A percentile compares a stretch with the other conserved stretches of the same genome.
Conservation (phyloP, 2,797 vertebrate genomes). For the Macropodus opercularis region DNA sequence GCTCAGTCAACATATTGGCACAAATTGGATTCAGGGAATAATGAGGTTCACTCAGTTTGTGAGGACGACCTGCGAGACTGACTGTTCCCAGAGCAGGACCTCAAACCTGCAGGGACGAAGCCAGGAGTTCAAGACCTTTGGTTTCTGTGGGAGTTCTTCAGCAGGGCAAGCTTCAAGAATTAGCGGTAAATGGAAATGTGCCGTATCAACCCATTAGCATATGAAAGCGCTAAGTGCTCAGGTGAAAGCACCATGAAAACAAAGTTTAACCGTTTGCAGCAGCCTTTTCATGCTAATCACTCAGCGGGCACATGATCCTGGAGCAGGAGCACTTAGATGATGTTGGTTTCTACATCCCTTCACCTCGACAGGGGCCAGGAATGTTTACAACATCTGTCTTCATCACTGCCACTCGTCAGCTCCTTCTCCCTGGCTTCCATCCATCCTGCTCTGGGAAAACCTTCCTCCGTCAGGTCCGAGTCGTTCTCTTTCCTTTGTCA, state of each 20-base stretch:
- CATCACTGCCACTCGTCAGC: conserved; percentile 28
- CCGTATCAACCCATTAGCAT: conserved; percentile 16
- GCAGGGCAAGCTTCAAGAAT: not conserved
- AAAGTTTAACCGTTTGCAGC: conserved; percentile 12
- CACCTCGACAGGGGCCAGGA: conserved; percentile 12
- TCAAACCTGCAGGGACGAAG: not conserved
- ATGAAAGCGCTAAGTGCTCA: conserved; percentile 30
- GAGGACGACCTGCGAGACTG: not conserved
- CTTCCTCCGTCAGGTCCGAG: conserved; percentile 7
- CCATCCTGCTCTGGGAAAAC: conserved; percentile 21
- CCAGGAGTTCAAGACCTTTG: not conserved
- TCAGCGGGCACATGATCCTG: not conserved
- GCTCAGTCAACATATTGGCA: conserved; percentile 53
- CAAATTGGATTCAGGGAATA: conserved; percentile 43
- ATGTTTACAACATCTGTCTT: conserved; percentile 40
- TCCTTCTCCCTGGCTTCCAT: not conserved
- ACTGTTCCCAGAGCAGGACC: not conserved
- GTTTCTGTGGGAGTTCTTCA: conserved; percentile 2
- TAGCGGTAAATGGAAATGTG: conserved; percentile 24
- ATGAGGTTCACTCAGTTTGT: not conserved
- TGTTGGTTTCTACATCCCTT: conserved; percentile 5
- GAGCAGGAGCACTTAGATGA: conserved; percentile 8
- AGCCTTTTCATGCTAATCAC: conserved; percentile 1
- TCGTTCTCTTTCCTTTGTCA: too few species aligned
- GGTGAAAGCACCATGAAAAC: conserved; percentile 18